Evolutionary conservation across 1,140 invertebrate genomes (phyloP).

Genomic region (Diabrotica undecimpunctata): DNA sequence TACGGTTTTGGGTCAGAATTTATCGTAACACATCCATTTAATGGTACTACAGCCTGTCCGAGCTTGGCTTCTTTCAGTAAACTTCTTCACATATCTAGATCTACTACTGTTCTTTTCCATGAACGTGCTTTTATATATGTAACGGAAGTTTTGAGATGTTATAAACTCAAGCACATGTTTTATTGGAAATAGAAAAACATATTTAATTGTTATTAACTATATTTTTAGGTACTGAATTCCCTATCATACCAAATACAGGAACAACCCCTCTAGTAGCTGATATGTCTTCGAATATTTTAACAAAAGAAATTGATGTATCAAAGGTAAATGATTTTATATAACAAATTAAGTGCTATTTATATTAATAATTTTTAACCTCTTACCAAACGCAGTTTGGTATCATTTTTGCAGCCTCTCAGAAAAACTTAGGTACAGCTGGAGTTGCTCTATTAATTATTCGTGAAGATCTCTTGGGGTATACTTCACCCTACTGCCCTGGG

Average conservation of each 20-base stretch:
- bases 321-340: slow-evolving; percentile 62
- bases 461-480: slow-evolving; percentile 83
- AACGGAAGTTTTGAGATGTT: too few species aligned
- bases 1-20: too few species aligned
- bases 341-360: background rate
- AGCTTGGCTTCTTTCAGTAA: too few species aligned
- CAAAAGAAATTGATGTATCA: slow-evolving; percentile 80
- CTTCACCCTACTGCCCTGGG: slow-evolving; percentile 73
- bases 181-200: background rate
- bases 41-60: too few species aligned
- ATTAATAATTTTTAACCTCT: too few species aligned
- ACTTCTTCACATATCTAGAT: too few species aligned
- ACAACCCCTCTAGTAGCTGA: slow-evolving; percentile 89
- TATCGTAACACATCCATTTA: too few species aligned
- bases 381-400: slow-evolving; percentile 72
- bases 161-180: too few species aligned
- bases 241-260: slow-evolving; percentile 77
- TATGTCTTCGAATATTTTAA: slow-evolving; percentile 97
- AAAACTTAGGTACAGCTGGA: slow-evolving; percentile 94
- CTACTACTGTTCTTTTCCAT: too few species aligned
- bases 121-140: too few species aligned
- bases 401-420: slow-evolving; percentile 95
- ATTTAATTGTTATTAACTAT: background rate
- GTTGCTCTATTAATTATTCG: slow-evolving; percentile 89
- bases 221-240: slow-evolving; percentile 85